A percentile compares a stretch with the other conserved stretches of the same genome.
Conservation (phyloP, 2,797 vertebrate genomes). For the Gila robusta region DNA sequence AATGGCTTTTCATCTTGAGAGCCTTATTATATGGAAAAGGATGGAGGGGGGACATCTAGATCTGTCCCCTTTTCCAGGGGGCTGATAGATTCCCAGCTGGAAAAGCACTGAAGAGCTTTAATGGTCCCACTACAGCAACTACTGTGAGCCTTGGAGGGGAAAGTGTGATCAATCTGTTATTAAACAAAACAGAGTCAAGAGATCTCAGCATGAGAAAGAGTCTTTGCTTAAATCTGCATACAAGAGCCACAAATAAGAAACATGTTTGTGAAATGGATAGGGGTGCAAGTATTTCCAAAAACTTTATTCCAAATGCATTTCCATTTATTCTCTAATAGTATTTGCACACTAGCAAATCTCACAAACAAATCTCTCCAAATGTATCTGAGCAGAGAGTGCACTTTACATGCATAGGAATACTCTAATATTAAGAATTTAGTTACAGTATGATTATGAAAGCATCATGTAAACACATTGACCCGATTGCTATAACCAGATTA, state of each 20-base stretch:
- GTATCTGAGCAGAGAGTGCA: neutral
- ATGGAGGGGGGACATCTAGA: slow-evolving; percentile 68
- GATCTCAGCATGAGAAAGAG: slow-evolving; percentile 1
- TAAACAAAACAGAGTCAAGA: slow-evolving; percentile 19
- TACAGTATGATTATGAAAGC: neutral
- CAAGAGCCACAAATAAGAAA: slow-evolving; percentile 17
- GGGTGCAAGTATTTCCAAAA: neutral
- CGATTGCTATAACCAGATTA: neutral
- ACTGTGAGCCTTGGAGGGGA: slow-evolving; percentile 21
- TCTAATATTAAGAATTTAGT: neutral
- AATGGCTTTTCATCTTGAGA: neutral
- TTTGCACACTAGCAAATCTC: neutral
- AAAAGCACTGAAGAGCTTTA: slow-evolving; percentile 11
- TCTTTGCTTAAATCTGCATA: slow-evolving; percentile 4
- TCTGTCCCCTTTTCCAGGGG: slow-evolving; percentile 64
- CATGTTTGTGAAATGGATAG: neutral
- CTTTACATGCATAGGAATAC: neutral
- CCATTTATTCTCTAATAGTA: neutral
- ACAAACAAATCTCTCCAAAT: neutral
- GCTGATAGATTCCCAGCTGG: slow-evolving; percentile 13
- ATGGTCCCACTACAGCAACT: slow-evolving; percentile 25
- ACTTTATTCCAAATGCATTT: neutral
- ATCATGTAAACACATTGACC: neutral
- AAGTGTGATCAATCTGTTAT: slow-evolving; percentile 15
- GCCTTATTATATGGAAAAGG: slow-evolving; percentile 44